phyloP scores from a whole-genome alignment of 2,113 vertebrate species.

The Spheniscus mendiculus region DNA sequence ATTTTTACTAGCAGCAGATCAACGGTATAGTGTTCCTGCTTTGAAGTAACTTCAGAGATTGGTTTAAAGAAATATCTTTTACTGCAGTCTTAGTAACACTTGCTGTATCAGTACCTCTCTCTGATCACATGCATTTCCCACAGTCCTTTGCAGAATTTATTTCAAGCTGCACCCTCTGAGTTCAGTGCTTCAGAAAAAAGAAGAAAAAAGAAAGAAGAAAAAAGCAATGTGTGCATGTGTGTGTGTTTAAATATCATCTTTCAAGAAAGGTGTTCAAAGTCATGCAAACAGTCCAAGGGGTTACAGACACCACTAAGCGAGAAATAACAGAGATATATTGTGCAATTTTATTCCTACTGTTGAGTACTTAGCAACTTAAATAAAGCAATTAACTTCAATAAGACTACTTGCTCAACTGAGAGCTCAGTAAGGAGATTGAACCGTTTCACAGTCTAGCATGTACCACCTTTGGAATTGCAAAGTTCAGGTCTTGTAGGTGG shows the following conservation, averaged over 20 bases:
- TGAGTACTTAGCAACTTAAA: neutral
- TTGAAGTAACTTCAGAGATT: neutral
- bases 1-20: neutral
- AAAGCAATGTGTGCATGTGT: neutral
- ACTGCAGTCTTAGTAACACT: neutral
- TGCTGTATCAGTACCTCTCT: neutral
- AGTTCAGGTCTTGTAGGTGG: neutral
- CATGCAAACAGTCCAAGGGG: neutral
- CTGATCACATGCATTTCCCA: neutral
- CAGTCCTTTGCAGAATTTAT: neutral
- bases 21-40: neutral
- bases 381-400: neutral
- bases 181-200: neutral
- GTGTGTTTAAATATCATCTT: neutral
- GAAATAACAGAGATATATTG: neutral
- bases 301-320: neutral
- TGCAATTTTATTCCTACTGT: neutral
- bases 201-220: neutral
- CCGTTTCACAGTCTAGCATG: accelerated
- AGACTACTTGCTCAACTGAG: neutral
- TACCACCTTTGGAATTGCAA: neutral
- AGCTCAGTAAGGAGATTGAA: neutral
- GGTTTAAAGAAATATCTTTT: neutral
- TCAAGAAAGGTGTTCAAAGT: neutral
- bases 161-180: neutral